Evolutionary conservation across 2,797 vertebrate genomes (phyloP).

Genomic region (Mico argentatus): DNA sequence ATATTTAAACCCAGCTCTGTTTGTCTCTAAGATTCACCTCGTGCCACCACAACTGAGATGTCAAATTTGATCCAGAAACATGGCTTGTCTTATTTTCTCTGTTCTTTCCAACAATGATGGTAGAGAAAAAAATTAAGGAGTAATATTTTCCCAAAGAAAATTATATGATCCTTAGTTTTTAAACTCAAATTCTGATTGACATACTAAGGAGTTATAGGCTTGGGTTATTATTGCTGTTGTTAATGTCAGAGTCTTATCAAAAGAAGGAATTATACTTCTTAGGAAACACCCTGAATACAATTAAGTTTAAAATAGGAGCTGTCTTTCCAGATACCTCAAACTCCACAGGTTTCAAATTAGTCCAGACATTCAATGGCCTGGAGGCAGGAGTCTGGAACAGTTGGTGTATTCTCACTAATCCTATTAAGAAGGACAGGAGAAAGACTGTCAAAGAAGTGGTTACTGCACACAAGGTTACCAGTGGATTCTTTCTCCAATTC

Average conservation of each 20-base stretch:
- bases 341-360: not conserved
- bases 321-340: not conserved
- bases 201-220: not conserved
- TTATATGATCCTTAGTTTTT: not conserved
- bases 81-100: not conserved
- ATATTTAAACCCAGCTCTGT: not conserved
- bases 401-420: not conserved
- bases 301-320: not conserved
- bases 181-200: not conserved
- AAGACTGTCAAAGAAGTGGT: not conserved
- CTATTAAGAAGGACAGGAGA: accelerated
- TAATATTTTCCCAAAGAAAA: not conserved
- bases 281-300: not conserved
- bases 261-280: not conserved
- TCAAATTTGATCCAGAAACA: not conserved
- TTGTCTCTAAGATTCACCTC: not conserved
- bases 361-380: not conserved
- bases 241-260: not conserved
- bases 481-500: not conserved
- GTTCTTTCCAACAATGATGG: not conserved
- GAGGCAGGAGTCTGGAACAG: not conserved
- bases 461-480: accelerated
- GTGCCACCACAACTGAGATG: no score
- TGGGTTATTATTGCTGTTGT: not conserved
- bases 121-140: not conserved